phyloP scores from a whole-genome alignment of 2,888 invertebrate species.

The Tachina grossa region DNA sequence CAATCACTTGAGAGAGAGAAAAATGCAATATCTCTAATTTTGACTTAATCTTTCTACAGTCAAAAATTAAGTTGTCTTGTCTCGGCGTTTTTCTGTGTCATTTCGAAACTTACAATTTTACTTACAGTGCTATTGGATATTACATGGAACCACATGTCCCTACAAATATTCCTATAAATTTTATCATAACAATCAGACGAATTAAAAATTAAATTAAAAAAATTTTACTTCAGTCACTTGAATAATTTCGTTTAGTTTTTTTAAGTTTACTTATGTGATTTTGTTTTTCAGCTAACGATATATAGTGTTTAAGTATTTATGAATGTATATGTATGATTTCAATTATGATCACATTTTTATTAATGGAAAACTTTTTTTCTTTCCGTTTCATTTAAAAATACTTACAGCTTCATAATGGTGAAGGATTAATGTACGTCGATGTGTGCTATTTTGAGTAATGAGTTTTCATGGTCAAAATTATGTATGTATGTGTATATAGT shows the following conservation, averaged over 20 bases:
- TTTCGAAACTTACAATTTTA: too few relatives aligned
- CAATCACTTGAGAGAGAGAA: too few relatives aligned
- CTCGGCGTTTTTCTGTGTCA: too few relatives aligned
- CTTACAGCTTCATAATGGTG: not conserved
- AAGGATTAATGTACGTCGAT: not conserved
- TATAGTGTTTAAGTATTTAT: not conserved
- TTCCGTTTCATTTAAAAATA: conserved; percentile 16
- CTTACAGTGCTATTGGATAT: too few relatives aligned
- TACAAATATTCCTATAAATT: too few relatives aligned
- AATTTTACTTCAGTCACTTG: too few relatives aligned
- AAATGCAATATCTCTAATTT: too few relatives aligned
- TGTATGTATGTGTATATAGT: not conserved
- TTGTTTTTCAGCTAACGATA: not conserved
- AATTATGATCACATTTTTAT: conserved; percentile 30
- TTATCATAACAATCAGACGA: too few relatives aligned
- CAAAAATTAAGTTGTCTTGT: too few relatives aligned
- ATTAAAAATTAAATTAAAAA: too few relatives aligned
- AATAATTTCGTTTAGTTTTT: not conserved
- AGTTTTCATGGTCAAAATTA: not conserved
- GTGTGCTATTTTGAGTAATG: not conserved
- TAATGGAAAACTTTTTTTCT: conserved; percentile 19
- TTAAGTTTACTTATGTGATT: not conserved
- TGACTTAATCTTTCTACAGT: too few relatives aligned
- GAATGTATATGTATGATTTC: conserved; percentile 26
- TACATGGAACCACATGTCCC: too few relatives aligned